These are phyloP conservation scores for Poeciliopsis turrubarensis DNA, from an alignment of 2,113 vertebrate genomes.

Conservation along the genomic window DNA sequence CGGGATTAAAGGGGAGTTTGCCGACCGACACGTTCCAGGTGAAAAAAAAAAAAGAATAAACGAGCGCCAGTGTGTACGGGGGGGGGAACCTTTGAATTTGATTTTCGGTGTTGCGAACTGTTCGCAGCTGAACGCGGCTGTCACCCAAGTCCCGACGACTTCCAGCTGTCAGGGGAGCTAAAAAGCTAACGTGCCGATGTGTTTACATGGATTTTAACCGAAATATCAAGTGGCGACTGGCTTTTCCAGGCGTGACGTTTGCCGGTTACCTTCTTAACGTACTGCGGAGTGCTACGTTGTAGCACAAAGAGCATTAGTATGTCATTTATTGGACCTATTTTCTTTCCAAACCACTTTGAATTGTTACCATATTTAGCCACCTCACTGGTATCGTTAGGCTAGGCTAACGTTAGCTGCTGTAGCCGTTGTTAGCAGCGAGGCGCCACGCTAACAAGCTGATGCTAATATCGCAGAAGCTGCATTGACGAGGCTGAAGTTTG, in stretches of 20 bases:
- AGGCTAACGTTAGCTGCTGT: conserved; percentile 39
- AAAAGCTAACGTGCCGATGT: conserved; percentile 33
- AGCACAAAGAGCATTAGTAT: accelerated
- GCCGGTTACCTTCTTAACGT: too few relatives aligned
- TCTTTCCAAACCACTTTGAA: neutral
- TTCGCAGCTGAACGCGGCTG: conserved; percentile 45
- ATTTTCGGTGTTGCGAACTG: neutral
- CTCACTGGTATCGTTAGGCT: conserved; percentile 5
- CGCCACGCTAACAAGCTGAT: conserved; percentile 24
- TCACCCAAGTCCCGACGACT: conserved; percentile 50
- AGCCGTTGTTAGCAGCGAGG: conserved; percentile 35
- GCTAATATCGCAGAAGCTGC: conserved; percentile 26
- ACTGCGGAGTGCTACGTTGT: neutral
- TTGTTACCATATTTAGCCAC: conserved; percentile 32
- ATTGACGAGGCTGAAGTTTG: neutral
- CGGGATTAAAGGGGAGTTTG: too few relatives aligned
- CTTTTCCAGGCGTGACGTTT: neutral
- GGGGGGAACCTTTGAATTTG: neutral
- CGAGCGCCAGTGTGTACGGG: neutral
- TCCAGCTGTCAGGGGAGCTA: conserved; percentile 16
- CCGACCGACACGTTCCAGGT: neutral
- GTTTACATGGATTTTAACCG: conserved; percentile 48
- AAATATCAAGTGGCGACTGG: neutral
- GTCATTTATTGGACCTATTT: neutral
- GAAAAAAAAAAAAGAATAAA: neutral